Evolutionary conservation across 1,140 invertebrate genomes (phyloP).

Genomic region (Centruroides vittatus): DNA sequence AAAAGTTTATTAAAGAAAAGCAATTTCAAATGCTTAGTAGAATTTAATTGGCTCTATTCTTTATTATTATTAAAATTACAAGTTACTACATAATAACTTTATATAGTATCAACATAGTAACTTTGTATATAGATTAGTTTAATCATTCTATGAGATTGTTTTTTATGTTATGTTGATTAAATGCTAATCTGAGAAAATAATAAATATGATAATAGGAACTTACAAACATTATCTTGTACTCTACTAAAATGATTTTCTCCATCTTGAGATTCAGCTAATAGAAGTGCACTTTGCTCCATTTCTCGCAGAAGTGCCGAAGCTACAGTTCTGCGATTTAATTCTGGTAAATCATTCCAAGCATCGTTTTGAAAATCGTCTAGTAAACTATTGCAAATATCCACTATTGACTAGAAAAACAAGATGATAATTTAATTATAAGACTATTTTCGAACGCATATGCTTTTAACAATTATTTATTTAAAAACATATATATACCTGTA

Average conservation of each 20-base stretch:
- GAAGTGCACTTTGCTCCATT: constrained; percentile 79
- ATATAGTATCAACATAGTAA: too few relatives aligned
- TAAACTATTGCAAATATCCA: constrained; percentile 77
- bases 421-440: background rate
- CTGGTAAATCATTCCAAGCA: constrained; percentile 66
- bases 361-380: constrained; percentile 66
- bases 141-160: too few relatives aligned
- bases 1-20: too few relatives aligned
- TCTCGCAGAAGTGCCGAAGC: constrained; percentile 70
- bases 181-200: too few relatives aligned
- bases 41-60: too few relatives aligned
- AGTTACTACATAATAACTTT: too few relatives aligned
- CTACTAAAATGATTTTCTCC: constrained; percentile 66
- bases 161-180: too few relatives aligned
- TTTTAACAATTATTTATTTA: too few relatives aligned
- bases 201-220: constrained; percentile 30
- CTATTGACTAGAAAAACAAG: constrained; percentile 45
- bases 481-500: constrained; percentile 28
- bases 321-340: constrained; percentile 51
- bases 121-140: too few relatives aligned
- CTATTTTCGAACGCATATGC: too few relatives aligned
- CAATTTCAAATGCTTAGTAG: too few relatives aligned
- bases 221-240: constrained; percentile 68
- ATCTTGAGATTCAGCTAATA: constrained; percentile 63
- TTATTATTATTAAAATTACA: too few relatives aligned